phyloP scores from a whole-genome alignment of 2,888 invertebrate genomes.

The Cyrtodaria siliqua region DNA sequence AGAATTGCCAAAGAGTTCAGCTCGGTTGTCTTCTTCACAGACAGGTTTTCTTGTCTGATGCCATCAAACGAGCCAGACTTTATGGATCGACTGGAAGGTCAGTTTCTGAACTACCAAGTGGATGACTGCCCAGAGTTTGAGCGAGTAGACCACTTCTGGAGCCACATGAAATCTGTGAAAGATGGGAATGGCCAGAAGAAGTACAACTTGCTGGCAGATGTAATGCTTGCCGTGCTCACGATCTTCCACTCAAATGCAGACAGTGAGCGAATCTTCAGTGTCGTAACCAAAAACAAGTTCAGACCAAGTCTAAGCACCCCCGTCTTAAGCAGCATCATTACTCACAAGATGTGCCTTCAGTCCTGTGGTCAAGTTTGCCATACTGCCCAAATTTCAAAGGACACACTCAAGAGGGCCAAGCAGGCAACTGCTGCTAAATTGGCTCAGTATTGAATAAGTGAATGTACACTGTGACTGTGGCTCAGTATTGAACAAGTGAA shows the following conservation, averaged over 20 bases:
- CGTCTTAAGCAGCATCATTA: no score
- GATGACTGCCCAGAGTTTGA: not conserved
- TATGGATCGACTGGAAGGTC: not conserved
- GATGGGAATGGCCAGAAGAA: not conserved
- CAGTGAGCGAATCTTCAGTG: no score
- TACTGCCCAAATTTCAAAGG: no score
- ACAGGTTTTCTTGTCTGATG: not conserved
- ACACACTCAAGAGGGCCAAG: no score
- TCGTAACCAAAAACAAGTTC: no score
- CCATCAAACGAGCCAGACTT: not conserved
- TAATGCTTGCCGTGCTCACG: not conserved
- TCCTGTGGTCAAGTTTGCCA: no score
- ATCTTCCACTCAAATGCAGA: not conserved
- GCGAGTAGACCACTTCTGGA: not conserved
- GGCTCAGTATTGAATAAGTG: no score
- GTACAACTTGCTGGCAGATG: not conserved
- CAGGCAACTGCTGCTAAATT: no score
- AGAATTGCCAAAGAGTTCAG: not conserved
- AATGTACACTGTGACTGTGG: no score
- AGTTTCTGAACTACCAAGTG: not conserved
- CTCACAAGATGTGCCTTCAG: no score
- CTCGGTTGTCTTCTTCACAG: not conserved
- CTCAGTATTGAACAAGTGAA: no score
- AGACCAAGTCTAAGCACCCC: no score
- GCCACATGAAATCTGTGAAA: not conserved